A percentile compares a stretch with the other conserved stretches of the same genome.
These are phyloP conservation scores for Rhynchophorus ferrugineus DNA, from an alignment of 1,140 invertebrate genomes.

Conservation along the genomic window DNA sequence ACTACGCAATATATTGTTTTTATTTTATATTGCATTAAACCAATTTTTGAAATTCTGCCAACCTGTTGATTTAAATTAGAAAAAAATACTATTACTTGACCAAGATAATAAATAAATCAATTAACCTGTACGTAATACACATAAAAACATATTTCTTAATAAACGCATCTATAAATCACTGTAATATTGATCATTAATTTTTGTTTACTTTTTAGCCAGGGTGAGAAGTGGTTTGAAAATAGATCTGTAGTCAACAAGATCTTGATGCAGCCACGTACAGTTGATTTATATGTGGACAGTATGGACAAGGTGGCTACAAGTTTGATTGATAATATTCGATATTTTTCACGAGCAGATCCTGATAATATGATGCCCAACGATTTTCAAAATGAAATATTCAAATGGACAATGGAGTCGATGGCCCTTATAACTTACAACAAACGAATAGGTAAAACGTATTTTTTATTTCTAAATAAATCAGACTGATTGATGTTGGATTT, in stretches of 20 bases:
- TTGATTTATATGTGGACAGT: constrained; percentile 43
- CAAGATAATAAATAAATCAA: too few species aligned
- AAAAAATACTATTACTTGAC: too few species aligned
- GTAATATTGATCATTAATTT: too few species aligned
- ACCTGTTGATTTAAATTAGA: too few species aligned
- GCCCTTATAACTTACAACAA: constrained; percentile 58
- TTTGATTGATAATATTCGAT: constrained; percentile 47
- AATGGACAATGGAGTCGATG: constrained; percentile 64
- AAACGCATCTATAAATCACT: too few species aligned
- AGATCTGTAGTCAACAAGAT: constrained; percentile 47
- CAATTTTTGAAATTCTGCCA: too few species aligned
- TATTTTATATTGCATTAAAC: too few species aligned
- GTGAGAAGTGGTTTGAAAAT: constrained; percentile 48
- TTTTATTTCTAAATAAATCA: too few species aligned
- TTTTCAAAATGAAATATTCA: constrained; percentile 56
- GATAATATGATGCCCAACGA: constrained; percentile 43
- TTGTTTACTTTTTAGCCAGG: constrained; percentile 47
- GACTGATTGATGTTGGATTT: too few species aligned
- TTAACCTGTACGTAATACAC: too few species aligned
- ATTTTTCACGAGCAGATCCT: constrained; percentile 41
- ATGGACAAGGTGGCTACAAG: constrained; percentile 45
- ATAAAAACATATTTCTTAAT: too few species aligned
- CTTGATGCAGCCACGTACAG: constrained; percentile 48
- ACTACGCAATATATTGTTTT: too few species aligned
- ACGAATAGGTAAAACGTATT: constrained; percentile 47